Evolutionary conservation across 2,888 invertebrate species (phyloP), one percentile per base, ranked within the genome.

Genomic region (Ennomos erosarius): DNA sequence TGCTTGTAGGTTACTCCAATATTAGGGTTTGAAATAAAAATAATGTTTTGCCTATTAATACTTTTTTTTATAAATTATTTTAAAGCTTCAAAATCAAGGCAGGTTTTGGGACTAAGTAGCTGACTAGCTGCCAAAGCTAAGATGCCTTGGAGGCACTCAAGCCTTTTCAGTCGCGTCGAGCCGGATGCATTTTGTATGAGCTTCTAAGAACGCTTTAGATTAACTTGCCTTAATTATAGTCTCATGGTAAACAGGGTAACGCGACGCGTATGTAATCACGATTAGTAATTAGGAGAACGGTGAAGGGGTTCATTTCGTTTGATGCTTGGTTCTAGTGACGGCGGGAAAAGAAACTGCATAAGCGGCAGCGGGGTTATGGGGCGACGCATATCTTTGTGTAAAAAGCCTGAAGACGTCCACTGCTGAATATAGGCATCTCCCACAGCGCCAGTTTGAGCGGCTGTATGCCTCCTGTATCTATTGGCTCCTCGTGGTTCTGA

Each of bases 221-320:
- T 88, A 88, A 87, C 84, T 84, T 82, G 82, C 79, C 83, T 87
- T 89, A 90, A 90, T 90, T 90, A 90, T 83, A 83, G 82, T 82
- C 59, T 53, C 76, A 81, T 78, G 80, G 86, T 80, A 88, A 88
- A 88, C 84, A 87, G 64, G 67, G 78, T 72, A 74, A 75, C 74
- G 69, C 59, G 74, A 76, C 78, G 79, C 80, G 84, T 82, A 74
- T 84, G 84, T 87, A 87, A 88, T 90, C 85, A 87, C 86, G 87
- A 88, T 87, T 84, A 84, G 86, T 90, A 89, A 90, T 90, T 89
- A 90, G 87, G 81, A 70, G 71, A 73, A 73, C 74, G 66, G 65
- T 59, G 67, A 36, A 47, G 72, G 73, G 65, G 66, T 65, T 62
- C 48, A 60, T 58, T 58, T 65, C 51, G 50, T 59, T 69, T 70